These are phyloP conservation scores for Tachina fera DNA, from an alignment of 2,888 invertebrate species.

Conservation along the genomic window DNA sequence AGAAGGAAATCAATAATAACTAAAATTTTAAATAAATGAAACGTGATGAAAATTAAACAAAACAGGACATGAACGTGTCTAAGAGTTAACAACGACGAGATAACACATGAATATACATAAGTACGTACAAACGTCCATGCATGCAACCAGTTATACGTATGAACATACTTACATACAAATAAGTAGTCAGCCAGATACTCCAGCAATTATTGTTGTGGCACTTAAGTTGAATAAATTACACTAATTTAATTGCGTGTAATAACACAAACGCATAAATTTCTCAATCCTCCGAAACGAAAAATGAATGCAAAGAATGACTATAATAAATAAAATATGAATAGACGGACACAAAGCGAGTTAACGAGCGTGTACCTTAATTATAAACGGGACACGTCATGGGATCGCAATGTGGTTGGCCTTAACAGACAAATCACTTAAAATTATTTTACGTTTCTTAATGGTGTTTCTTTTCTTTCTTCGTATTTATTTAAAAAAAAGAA, in stretches of 20 bases:
- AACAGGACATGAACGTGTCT: conserved; percentile 21
- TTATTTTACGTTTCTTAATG: conserved; percentile 28
- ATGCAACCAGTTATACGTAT: neutral
- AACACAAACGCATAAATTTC: conserved; percentile 72
- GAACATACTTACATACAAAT: neutral
- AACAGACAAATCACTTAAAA: conserved; percentile 54
- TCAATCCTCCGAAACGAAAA: conserved; percentile 12
- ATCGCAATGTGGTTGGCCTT: conserved; percentile 72
- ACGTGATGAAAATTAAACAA: conserved; percentile 40
- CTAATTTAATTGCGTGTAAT: conserved; percentile 73
- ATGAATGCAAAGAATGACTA: neutral
- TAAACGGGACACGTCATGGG: conserved; percentile 71
- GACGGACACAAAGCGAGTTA: neutral
- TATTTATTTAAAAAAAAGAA: neutral
- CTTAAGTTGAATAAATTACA: conserved; percentile 47
- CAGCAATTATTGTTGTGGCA: conserved; percentile 51
- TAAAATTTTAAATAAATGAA: conserved; percentile 9
- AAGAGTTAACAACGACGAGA: neutral
- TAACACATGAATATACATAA: neutral
- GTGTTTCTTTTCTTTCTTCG: neutral
- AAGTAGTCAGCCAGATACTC: conserved; percentile 1
- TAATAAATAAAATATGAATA: conserved; percentile 34
- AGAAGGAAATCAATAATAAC: conserved; percentile 2
- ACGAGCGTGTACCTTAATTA: conserved; percentile 41
- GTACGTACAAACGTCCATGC: neutral